These are phyloP conservation scores for Geodia barretti DNA, from an alignment of 37 sponge, comb jelly and placozoan genomes.

Conservation along the genomic window DNA sequence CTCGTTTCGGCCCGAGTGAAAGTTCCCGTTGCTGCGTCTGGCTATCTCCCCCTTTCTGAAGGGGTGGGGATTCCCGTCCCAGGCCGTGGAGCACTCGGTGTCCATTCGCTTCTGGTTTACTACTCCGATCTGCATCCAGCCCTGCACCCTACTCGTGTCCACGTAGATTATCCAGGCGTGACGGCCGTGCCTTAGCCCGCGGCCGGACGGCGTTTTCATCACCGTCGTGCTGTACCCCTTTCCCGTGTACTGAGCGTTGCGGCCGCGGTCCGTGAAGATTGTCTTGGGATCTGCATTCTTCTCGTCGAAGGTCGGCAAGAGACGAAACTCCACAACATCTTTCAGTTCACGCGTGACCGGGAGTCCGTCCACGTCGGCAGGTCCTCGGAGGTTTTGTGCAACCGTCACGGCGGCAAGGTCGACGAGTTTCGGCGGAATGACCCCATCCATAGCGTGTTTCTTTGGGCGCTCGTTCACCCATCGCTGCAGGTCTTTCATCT, in stretches of 20 bases:
- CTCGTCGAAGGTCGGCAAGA: slow-evolving; percentile 70
- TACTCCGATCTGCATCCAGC: slow-evolving; percentile 95
- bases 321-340: slow-evolving; percentile 68
- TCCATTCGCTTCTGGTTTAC: slow-evolving; percentile 66
- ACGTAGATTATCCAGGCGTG: slow-evolving; percentile 82
- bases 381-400: slow-evolving; percentile 10
- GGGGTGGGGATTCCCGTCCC: slow-evolving; percentile 95
- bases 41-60: slow-evolving; percentile 87
- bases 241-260: slow-evolving; percentile 70
- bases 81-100: slow-evolving; percentile 50
- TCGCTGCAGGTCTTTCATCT: slow-evolving; percentile 57
- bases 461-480: slow-evolving; percentile 61
- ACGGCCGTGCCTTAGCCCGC: slow-evolving; percentile 66
- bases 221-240: slow-evolving; percentile 85
- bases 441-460: background rate
- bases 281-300: slow-evolving; percentile 45
- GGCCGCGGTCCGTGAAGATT: slow-evolving; percentile 59
- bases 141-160: slow-evolving; percentile 80
- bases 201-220: slow-evolving; percentile 71
- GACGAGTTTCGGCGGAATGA: slow-evolving; percentile 40
- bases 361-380: slow-evolving; percentile 56
- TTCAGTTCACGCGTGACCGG: slow-evolving; percentile 66
- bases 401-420: slow-evolving; percentile 51
- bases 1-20: slow-evolving; percentile 67
- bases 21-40: slow-evolving; percentile 83